A percentile compares a stretch with the other conserved stretches of the same genome.
phyloP scores from a whole-genome alignment of 2,888 invertebrate genomes.

The Nemapogon koenigi region DNA sequence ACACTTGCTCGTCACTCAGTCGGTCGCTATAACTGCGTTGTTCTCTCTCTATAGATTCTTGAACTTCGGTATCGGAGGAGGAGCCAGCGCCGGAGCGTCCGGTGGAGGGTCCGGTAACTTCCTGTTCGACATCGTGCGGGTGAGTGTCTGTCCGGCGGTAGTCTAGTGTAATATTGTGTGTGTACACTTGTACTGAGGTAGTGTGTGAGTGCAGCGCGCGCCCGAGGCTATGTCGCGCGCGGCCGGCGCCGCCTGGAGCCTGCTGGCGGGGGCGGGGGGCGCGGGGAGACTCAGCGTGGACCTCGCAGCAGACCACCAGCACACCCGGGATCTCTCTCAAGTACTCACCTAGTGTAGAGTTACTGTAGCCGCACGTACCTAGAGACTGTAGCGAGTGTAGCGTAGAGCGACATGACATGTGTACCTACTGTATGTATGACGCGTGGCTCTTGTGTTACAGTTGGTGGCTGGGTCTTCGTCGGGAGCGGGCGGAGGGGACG shows the following conservation, averaged over 20 bases:
- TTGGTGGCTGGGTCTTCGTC: slow-evolving; percentile 79
- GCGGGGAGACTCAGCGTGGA: slow-evolving; percentile 78
- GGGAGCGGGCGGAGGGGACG: slow-evolving; percentile 57
- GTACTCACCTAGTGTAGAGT: no score
- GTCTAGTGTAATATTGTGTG: no score
- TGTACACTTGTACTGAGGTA: no score
- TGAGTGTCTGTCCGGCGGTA: slow-evolving; percentile 66
- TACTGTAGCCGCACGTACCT: background rate
- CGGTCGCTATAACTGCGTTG: no score
- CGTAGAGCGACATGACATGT: background rate
- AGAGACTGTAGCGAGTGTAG: background rate
- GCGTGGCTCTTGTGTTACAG: slow-evolving; percentile 48
- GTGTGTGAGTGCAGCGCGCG: slow-evolving; percentile 66
- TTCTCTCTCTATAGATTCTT: slow-evolving; percentile 66
- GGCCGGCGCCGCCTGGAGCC: slow-evolving; percentile 79
- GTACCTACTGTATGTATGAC: background rate
- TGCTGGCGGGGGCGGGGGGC: slow-evolving; percentile 78
- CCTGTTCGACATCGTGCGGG: slow-evolving; percentile 87
- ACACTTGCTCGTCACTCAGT: no score
- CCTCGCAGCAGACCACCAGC: slow-evolving; percentile 66
- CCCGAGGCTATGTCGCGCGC: slow-evolving; percentile 82
- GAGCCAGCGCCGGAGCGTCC: slow-evolving; percentile 37
- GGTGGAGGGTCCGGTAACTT: slow-evolving; percentile 85
- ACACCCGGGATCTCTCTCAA: slow-evolving; percentile 55
- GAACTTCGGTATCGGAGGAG: slow-evolving; percentile 66